Percentiles rank a stretch among this genome's conserved stretches.
Evolutionary conservation across 2,113 vertebrate genomes (phyloP).

Genomic region (Centrocercus urophasianus): DNA sequence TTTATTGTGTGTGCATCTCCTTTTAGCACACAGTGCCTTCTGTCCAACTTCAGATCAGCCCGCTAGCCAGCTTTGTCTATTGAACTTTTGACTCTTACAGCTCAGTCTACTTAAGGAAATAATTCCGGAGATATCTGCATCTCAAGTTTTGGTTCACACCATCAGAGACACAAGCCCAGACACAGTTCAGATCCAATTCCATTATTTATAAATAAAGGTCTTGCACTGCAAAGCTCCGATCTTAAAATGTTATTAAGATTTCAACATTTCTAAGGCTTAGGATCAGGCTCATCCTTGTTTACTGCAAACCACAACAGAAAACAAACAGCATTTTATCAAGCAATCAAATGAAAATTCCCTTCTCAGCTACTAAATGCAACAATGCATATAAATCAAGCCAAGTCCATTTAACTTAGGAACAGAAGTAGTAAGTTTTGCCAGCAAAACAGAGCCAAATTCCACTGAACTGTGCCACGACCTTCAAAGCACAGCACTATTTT

Average conservation of each 20-base stretch:
- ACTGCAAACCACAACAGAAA: constrained; percentile 31
- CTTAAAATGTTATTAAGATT: not conserved
- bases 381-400: constrained; percentile 22
- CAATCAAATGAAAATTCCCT: constrained; percentile 12
- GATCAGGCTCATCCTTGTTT: not conserved
- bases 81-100: not conserved
- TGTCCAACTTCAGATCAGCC: not conserved
- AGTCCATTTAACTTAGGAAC: not conserved
- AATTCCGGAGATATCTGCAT: not conserved
- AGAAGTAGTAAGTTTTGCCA: not conserved
- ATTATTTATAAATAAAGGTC: not conserved
- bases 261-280: not conserved
- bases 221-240: not conserved
- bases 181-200: not conserved
- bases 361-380: not conserved
- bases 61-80: not conserved
- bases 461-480: constrained; percentile 5
- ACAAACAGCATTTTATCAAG: constrained; percentile 1
- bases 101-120: not conserved
- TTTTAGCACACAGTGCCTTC: not conserved
- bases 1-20: not conserved
- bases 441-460: not conserved
- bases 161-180: not conserved
- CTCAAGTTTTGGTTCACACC: not conserved
- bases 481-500: constrained; percentile 30